Base-by-base conservation (phyloP, 2,888 invertebrate genomes). In the Calliscelio sp. region DNA sequence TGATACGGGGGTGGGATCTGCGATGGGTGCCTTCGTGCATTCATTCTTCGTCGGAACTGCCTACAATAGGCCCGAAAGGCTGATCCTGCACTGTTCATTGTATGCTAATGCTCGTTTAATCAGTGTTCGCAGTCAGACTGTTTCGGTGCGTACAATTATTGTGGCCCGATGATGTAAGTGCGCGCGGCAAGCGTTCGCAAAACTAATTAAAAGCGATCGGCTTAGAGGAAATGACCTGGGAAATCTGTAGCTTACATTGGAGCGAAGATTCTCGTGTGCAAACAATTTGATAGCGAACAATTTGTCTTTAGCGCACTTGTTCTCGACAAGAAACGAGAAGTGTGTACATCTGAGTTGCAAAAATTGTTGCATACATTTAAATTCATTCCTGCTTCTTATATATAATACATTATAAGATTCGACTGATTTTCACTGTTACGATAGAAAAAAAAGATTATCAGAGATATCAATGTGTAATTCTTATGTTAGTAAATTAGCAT, bases 1-100 rank as follows among this genome's bases (percentile, higher is more conserved):
- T 92, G 92, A 92, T 92, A 92, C 88, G 82, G 79, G 84, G 61
- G 86, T 81, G 87, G 89, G 88, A 90, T 89, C 89, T 90, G 89
- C 89, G 90, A 90, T 90, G 90, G 89, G 88, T 89, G 90, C 90
- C 44, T 88, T 85, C 74, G 78, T 81, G 75, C 81, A 78, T 79
- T 79, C 77, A 79, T 81, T 81, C 78, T 79, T 81, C 78, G 73
- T 74, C 77, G 85, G 79, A 79, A 78, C 75, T 74, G 61, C 71
- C 70, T 75, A 83, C 86, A 81, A 77, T 73, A 79, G 83, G 84
- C 86, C 86, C 88, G 87, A 88, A 87, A 86, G 87, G 87, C 73
- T 85, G 84, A 87, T 86, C 85, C 86, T 65, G 79, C 86, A 84
- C 78, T 86, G 86, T 88, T 85, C 88, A 88, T 88, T 88, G 88